These are phyloP conservation scores for Philotrypesis tridentata DNA, from an alignment of 1,140 invertebrate genomes.

Conservation along the genomic window DNA sequence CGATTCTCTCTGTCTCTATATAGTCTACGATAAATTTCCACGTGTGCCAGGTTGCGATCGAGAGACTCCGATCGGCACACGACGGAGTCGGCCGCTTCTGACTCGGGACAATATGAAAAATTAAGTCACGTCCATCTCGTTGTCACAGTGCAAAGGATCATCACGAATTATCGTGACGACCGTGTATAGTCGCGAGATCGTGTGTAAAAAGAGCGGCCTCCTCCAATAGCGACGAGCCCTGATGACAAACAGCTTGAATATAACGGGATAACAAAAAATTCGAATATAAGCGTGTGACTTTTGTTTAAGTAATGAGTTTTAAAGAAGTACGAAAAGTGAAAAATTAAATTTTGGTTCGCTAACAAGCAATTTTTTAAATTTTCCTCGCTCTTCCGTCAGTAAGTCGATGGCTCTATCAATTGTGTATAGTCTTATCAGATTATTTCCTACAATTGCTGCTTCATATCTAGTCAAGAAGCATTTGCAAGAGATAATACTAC, in stretches of 20 bases:
- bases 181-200: background rate
- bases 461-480: too few species aligned
- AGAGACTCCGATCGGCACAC: background rate
- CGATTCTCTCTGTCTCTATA: background rate
- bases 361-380: too few species aligned
- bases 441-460: too few species aligned
- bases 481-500: too few species aligned
- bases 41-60: background rate
- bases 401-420: too few species aligned
- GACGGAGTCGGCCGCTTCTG: too few species aligned
- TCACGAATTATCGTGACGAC: conserved; percentile 29
- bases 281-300: background rate
- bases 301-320: too few species aligned
- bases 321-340: too few species aligned
- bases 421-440: too few species aligned
- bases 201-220: background rate
- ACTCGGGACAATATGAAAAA: background rate
- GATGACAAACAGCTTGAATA: background rate
- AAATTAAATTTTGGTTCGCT: too few species aligned
- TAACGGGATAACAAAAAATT: background rate
- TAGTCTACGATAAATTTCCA: background rate
- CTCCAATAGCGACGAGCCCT: background rate
- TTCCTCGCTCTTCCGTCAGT: too few species aligned
- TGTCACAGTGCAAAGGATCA: background rate
- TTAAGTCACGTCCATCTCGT: background rate